phyloP scores from a whole-genome alignment of 2,888 invertebrate species.

The Synanthedon myopaeformis region DNA sequence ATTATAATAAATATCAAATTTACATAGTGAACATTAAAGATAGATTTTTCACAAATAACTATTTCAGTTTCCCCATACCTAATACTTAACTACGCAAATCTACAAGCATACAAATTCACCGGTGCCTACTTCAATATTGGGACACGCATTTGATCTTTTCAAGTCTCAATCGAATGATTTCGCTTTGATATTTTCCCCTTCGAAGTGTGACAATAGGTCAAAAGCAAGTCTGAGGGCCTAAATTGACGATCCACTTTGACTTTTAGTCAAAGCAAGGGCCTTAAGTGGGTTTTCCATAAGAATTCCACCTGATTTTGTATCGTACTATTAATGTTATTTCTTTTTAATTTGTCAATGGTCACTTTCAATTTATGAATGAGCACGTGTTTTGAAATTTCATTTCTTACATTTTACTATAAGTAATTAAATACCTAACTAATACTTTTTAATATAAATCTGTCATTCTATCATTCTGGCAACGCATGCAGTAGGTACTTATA shows the following conservation, averaged over 20 bases:
- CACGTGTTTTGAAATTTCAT: too few relatives aligned
- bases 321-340: too few relatives aligned
- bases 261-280: constrained; percentile 39
- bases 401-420: too few relatives aligned
- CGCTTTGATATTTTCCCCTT: constrained; percentile 57
- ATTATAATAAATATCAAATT: too few relatives aligned
- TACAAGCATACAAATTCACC: constrained; percentile 21
- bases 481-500: too few relatives aligned
- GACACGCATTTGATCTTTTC: constrained; percentile 60
- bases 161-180: constrained; percentile 51
- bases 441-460: too few relatives aligned
- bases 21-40: too few relatives aligned
- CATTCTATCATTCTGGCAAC: too few relatives aligned
- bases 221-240: constrained; percentile 28
- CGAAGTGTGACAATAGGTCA: constrained; percentile 34
- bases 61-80: not conserved
- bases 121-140: constrained; percentile 28
- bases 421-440: too few relatives aligned
- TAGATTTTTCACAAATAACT: not conserved
- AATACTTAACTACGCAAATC: not conserved
- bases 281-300: constrained; percentile 5
- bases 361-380: too few relatives aligned
- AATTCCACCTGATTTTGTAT: not conserved
- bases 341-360: too few relatives aligned
- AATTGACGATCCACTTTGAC: constrained; percentile 42